Percentiles rank a stretch among this genome's conserved stretches.
phyloP scores from a whole-genome alignment of 2,888 invertebrate species.

The Myathropa florea region DNA sequence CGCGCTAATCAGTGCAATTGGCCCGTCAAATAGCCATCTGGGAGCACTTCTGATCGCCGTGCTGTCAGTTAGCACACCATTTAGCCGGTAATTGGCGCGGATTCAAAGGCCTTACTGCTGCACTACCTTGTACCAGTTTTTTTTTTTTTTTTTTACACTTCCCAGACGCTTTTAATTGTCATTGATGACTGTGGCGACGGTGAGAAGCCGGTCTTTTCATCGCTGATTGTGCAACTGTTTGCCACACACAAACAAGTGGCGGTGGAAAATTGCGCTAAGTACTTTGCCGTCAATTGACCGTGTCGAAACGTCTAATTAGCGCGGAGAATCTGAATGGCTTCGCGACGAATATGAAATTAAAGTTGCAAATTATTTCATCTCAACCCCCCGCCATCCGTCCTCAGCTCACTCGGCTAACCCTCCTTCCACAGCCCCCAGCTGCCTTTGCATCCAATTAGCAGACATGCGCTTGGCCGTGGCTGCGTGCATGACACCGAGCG shows the following conservation, averaged over 20 bases:
- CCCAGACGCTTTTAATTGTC: neutral
- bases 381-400: neutral
- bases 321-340: neutral
- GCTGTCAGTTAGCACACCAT: neutral
- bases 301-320: slow-evolving; percentile 17
- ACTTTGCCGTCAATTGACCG: neutral
- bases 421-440: no score
- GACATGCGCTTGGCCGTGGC: neutral
- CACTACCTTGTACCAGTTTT: neutral
- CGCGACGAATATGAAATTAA: neutral
- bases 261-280: neutral
- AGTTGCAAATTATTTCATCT: neutral
- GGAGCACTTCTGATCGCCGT: neutral
- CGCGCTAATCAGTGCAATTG: slow-evolving; percentile 14
- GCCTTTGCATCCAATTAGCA: neutral
- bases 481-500: neutral
- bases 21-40: slow-evolving; percentile 1
- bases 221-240: neutral
- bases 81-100: neutral
- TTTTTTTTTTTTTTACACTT: neutral
- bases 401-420: no score
- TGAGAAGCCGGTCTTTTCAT: neutral
- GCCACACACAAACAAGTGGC: neutral
- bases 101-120: neutral
- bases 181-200: neutral